Conservation (phyloP, 2,797 vertebrate species). For the Fratercula arctica region DNA sequence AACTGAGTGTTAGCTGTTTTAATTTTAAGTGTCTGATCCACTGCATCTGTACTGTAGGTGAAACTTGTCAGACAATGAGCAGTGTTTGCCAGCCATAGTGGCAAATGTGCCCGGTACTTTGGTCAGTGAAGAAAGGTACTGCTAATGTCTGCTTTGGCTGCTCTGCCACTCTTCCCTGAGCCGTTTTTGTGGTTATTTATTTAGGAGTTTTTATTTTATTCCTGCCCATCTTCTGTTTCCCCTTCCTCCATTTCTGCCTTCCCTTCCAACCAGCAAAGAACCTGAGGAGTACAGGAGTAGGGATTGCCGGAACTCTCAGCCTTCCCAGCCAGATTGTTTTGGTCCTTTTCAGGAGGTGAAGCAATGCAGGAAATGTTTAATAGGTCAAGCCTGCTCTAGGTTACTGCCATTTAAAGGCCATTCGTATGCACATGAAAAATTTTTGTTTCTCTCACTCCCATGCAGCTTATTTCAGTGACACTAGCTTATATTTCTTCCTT, state of each 20-base stretch:
- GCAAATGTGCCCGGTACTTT: neutral
- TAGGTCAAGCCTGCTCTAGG: neutral
- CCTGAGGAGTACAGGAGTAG: neutral
- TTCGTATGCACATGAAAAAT: neutral
- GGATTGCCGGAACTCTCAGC: neutral
- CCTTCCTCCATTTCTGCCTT: neutral
- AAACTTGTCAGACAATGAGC: neutral
- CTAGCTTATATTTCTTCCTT: neutral
- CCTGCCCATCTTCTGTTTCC: neutral
- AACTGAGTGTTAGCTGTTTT: neutral
- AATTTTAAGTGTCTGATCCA: slow-evolving; percentile 17
- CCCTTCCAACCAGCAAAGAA: neutral
- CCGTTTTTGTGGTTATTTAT: neutral
- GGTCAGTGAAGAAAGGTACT: neutral
- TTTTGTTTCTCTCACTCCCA: neutral
- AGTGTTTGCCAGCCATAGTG: neutral
- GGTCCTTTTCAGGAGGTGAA: neutral
- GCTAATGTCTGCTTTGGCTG: neutral
- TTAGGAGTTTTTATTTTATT: neutral
- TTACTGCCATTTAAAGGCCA: neutral
- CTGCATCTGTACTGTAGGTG: neutral
- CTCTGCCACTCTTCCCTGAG: neutral
- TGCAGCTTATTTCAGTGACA: neutral
- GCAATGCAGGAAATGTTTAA: neutral
- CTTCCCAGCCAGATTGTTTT: neutral